phyloP scores from a whole-genome alignment of 2,113 vertebrate genomes.

The Pteruthius melanotis region DNA sequence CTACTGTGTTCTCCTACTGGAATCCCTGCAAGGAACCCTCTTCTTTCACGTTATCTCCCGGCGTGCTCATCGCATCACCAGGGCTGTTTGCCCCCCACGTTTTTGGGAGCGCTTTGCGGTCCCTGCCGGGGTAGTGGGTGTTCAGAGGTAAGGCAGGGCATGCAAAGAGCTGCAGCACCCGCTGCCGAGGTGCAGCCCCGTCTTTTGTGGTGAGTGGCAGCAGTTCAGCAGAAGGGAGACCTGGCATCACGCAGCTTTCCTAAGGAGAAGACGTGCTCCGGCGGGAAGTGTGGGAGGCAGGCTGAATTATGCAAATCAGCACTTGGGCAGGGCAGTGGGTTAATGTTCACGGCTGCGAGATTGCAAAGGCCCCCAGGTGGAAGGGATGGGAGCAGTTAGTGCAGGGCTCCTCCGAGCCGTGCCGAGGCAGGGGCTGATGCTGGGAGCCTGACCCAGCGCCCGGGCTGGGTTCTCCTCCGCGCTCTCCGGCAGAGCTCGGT shows the following conservation, averaged over 20 bases:
- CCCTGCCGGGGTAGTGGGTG: not conserved
- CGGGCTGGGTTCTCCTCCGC: fast-evolving
- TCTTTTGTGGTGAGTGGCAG: not conserved
- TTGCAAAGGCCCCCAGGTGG: not conserved
- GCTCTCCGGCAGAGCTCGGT: fast-evolving
- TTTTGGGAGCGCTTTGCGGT: not conserved
- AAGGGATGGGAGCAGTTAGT: not conserved
- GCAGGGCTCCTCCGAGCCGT: fast-evolving
- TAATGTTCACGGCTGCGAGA: not conserved
- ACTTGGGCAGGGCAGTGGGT: not conserved
- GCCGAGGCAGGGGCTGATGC: not conserved
- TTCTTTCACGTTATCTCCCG: not conserved
- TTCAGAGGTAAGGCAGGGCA: not conserved
- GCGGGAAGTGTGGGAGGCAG: not conserved
- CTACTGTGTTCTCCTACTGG: fast-evolving
- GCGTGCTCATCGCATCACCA: fast-evolving
- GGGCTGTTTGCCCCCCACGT: not conserved
- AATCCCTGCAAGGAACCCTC: not conserved
- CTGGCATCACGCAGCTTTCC: not conserved
- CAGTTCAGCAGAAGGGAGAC: not conserved
- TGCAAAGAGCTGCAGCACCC: not conserved
- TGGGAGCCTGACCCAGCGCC: fast-evolving
- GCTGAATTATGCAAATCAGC: not conserved
- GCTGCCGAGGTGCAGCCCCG: not conserved
- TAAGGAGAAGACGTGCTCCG: not conserved